Conservation (phyloP, 2,797 vertebrate species). For the Sphenodon punctatus region DNA sequence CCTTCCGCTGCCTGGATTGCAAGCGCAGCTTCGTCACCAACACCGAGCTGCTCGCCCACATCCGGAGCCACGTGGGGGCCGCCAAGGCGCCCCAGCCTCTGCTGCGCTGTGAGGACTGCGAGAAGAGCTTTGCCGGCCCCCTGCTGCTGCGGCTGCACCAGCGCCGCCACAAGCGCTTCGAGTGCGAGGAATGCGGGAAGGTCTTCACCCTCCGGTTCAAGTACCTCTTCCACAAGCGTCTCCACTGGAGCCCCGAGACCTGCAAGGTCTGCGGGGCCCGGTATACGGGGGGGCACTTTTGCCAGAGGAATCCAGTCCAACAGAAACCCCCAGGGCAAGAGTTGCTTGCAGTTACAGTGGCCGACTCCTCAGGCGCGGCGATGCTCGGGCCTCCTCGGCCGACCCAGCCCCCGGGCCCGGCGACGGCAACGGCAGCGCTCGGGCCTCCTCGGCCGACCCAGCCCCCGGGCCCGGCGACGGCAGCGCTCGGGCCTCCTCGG, state of each 20-base stretch:
- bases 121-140: not conserved
- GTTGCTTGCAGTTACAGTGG: not conserved
- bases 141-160: not conserved
- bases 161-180: not conserved
- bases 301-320: not conserved
- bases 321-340: not conserved
- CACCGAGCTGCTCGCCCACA: not conserved
- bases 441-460: not conserved
- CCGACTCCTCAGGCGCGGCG: not conserved
- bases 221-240: not conserved
- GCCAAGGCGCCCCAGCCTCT: not conserved
- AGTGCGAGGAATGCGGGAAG: not conserved
- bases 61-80: not conserved
- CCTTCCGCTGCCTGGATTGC: not conserved
- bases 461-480: rapidly evolving
- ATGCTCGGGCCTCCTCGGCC: not conserved
- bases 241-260: not conserved
- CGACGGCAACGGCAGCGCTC: rapidly evolving
- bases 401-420: too few relatives aligned
- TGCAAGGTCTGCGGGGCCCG: not conserved
- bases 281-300: not conserved
- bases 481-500: rapidly evolving
- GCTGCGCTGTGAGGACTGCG: not conserved
- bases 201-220: not conserved
- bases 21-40: not conserved